Conservation (phyloP, 2,797 vertebrate species). For the Pantherophis alleghaniensis region DNA sequence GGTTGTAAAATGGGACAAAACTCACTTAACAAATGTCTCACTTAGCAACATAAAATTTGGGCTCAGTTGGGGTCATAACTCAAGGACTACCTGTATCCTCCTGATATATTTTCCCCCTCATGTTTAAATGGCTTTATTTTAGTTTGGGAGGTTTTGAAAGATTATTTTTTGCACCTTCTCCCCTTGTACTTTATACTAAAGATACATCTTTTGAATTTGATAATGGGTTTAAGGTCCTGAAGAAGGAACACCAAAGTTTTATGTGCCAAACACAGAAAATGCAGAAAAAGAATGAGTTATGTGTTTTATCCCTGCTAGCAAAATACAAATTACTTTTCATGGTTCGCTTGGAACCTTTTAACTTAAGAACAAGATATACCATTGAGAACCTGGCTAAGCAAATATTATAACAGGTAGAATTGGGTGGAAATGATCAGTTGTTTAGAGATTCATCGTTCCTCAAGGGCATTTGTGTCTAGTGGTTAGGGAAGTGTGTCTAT, state of each 20-base stretch:
- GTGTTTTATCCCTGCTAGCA: background rate
- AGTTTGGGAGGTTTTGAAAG: background rate
- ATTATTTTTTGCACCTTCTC: background rate
- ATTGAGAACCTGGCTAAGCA: background rate
- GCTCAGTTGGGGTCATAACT: background rate
- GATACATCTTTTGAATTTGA: background rate
- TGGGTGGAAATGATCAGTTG: background rate
- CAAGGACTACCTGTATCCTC: background rate
- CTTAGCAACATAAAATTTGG: background rate
- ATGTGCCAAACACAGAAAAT: background rate
- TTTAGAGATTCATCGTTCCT: background rate
- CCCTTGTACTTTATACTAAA: background rate
- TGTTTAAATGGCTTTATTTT: background rate
- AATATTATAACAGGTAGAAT: background rate
- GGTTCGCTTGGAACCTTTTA: background rate
- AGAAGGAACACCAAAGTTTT: background rate
- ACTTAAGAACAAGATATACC: background rate
- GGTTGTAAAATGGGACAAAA: background rate
- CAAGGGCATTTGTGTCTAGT: background rate
- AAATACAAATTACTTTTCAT: background rate
- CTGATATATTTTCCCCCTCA: background rate
- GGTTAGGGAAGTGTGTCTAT: background rate
- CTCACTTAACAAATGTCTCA: background rate
- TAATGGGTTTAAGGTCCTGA: background rate
- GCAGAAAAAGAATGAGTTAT: background rate